Base-by-base conservation (phyloP, 2,888 invertebrate genomes). In the Macaria notata region DNA sequence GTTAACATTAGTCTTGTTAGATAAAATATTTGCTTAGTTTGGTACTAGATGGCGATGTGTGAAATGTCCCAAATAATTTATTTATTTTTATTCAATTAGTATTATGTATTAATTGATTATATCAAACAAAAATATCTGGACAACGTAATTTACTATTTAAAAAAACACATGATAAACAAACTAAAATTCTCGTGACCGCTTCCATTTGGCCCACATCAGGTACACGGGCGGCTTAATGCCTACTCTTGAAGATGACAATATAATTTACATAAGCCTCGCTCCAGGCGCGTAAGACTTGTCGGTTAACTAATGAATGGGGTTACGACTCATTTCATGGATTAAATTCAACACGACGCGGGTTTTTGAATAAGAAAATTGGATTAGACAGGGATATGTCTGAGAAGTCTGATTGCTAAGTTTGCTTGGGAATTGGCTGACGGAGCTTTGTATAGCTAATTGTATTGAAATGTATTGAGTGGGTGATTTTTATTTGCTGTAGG, bases 231-330 rank as follows among this genome's bases (percentile, higher is more conserved):
- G 54, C 76, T 75, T 79, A 80, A 81, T 77, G 75, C 81, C 74
- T 76, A 76, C 79, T 78, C 81, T 78, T 78, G 76, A 78, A 85
- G 79, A 79, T 81, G 83, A 81, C 81, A 79, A 78, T 79, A 79
- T 78, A 81, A 84, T 83, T 80, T 81, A 77, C 79, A 81, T 83
- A 83, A 84, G 79, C 81, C 76, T 65, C 69, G 75, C 71, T 66
- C 73, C 67, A 56, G 62, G 55, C 71, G 70, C 66, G 66, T 63
- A 65, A 69, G 71, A 72, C 69, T 73, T 69, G 66, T 70, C 71
- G 68, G 69, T 70, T 73, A 71, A 71, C 72, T 71, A 74, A 71
- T 70, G 73, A 73, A 74, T 63, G 67, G 66, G 65, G 65, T 71
- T 64, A 65, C 48, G 54, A 53, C 59, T 66, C 64, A 68, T 71